phyloP scores from a whole-genome alignment of 2,113 vertebrate species.

The Aspidoscelis tigris region DNA sequence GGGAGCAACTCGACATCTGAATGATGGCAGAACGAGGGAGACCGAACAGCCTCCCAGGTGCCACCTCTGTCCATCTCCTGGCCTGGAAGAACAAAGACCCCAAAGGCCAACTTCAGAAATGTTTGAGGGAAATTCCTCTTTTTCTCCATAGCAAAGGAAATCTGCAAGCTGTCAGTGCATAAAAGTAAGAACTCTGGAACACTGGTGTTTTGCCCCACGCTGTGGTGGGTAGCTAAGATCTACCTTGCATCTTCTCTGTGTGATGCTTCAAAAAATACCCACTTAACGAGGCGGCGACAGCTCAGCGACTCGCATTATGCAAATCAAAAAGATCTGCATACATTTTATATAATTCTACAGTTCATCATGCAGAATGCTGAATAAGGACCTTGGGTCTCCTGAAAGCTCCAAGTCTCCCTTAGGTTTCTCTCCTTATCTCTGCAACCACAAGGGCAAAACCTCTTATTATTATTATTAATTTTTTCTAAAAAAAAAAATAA shows the following conservation, averaged over 20 bases:
- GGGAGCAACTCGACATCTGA: too few species aligned
- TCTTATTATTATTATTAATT: background rate
- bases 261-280: background rate
- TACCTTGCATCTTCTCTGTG: background rate
- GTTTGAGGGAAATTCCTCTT: too few species aligned
- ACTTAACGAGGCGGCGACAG: too few species aligned
- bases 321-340: background rate
- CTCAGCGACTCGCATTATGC: background rate
- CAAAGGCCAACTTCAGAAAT: too few species aligned
- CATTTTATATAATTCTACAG: background rate
- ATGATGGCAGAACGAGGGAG: too few species aligned
- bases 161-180: too few species aligned
- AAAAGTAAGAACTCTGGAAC: too few species aligned
- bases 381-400: rapidly evolving
- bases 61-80: too few species aligned
- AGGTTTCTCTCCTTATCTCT: background rate
- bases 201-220: background rate
- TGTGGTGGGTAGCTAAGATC: background rate
- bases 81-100: too few species aligned
- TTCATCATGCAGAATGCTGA: background rate
- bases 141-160: too few species aligned
- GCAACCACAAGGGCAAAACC: background rate
- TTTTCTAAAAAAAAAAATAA: background rate
- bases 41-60: too few species aligned
- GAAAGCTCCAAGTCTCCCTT: background rate